phyloP scores from a whole-genome alignment of 2,888 invertebrate genomes.

The Ormyrus nitidulus region DNA sequence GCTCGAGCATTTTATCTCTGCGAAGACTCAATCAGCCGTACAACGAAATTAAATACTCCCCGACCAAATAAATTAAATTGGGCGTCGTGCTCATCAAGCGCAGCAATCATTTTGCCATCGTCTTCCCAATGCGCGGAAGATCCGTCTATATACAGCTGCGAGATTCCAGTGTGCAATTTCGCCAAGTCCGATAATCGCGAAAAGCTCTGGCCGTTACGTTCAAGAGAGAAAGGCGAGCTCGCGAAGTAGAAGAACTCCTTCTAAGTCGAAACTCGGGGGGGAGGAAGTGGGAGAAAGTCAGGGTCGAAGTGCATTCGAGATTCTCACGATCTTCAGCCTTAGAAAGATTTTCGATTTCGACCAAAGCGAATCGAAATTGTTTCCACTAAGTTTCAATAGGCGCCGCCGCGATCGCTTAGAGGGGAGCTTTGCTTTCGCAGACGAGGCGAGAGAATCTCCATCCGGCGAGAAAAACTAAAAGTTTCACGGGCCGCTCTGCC shows the following conservation, averaged over 20 bases:
- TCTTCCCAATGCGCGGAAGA: no score
- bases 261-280: not conserved
- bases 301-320: constrained; percentile 40
- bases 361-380: constrained; percentile 34
- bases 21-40: no score
- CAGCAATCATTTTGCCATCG: not conserved
- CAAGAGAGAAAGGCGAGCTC: not conserved
- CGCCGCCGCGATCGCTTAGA: constrained; percentile 5
- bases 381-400: constrained; percentile 23
- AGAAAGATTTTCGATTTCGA: constrained; percentile 14
- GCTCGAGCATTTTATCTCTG: no score
- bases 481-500: not conserved
- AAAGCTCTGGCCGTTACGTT: not conserved
- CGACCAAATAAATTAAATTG: no score
- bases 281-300: constrained; percentile 25
- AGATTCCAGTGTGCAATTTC: not conserved
- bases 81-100: not conserved
- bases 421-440: constrained; percentile 9
- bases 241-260: constrained; percentile 12
- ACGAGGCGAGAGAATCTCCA: constrained; percentile 23
- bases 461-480: constrained; percentile 4
- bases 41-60: no score
- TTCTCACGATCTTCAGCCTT: constrained; percentile 24
- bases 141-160: not conserved
- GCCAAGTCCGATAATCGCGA: not conserved